Evolutionary conservation across 1,140 invertebrate genomes (phyloP), one percentile per base, ranked within the genome.

Genomic region (Asobara japonica): DNA sequence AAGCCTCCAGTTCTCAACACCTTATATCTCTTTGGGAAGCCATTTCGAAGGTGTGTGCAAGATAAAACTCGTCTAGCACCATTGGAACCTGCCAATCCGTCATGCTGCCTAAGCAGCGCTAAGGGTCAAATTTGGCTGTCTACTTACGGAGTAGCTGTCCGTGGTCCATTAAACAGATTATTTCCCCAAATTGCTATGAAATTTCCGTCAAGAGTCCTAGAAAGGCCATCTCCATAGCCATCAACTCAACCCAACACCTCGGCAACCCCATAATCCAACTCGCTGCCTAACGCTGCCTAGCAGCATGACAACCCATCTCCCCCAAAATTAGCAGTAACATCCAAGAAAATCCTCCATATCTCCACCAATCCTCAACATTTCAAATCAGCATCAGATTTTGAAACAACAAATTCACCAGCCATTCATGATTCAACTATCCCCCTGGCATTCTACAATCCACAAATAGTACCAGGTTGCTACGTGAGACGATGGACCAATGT

Each of bases 401-500:
- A 25, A 56, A 56, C 22, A 56, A n/a, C 18, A 56, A 56, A 56
- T 56, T 56, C 51, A 25, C 51, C 11, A 56, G 51, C 22, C 51
- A 56, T 56, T 56, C 22, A 22, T 6, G 51, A 56, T 56, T 56
- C 51, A 51, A 56, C 51, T 56, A 22, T n/a, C 22, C 51, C 51
- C 22, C 13, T 56, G 25, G 25, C 51, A 56, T 25, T 20, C n/a
- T 56, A 56, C 51, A 36, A 56, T 56, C 51, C 25, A 56, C 51
- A 56, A 56, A 56, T 56, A 25, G 51, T 56, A 22, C 51, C 20
- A 56, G 51, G 51, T 56, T 56, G 51, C 20, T 56, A 56, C 51
- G 51, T 56, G 51, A 56, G 51, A 56, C 51, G 51, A 56, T 56
- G 51, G 51, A 13, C 51, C 51, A 56, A 56, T 56, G 51, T 56